Conservation (phyloP, 2,888 invertebrate genomes). For the Parelbella ahira region DNA sequence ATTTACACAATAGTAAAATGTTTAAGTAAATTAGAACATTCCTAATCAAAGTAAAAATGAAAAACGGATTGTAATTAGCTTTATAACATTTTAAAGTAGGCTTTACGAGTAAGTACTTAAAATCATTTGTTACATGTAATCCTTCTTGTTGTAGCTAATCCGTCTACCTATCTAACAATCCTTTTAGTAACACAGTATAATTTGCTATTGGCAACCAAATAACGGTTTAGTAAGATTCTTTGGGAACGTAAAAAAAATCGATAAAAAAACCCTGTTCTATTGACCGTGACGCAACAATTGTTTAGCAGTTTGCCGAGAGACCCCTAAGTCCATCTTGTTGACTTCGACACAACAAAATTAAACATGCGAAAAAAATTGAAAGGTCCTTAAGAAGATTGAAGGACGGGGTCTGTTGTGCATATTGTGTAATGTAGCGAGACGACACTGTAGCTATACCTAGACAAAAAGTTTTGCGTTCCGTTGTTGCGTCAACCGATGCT, state of each 20-base stretch:
- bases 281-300: conserved; percentile 79
- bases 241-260: conserved; percentile 44
- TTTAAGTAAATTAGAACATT: too few relatives aligned
- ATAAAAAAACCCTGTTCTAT: conserved; percentile 65
- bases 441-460: conserved; percentile 48
- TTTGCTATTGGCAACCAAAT: conserved; percentile 49
- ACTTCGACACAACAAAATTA: conserved; percentile 66
- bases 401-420: conserved; percentile 72
- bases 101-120: too few relatives aligned
- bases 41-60: too few relatives aligned
- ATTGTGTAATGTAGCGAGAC: conserved; percentile 78
- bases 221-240: conserved; percentile 45
- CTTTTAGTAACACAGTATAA: conserved; percentile 48
- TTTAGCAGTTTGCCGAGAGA: conserved; percentile 72
- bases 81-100: too few relatives aligned
- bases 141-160: conserved; percentile 41
- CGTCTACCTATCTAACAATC: conserved; percentile 41
- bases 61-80: too few relatives aligned
- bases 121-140: too few relatives aligned
- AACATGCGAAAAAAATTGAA: conserved; percentile 59
- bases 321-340: conserved; percentile 74
- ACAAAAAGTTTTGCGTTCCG: conserved; percentile 43
- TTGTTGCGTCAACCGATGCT: conserved; percentile 30
- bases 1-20: too few relatives aligned
- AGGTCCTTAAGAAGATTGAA: conserved; percentile 65